These are phyloP conservation scores for Acipenser transmontanus DNA, from an alignment of 2,797 vertebrate species.

Conservation along the genomic window DNA sequence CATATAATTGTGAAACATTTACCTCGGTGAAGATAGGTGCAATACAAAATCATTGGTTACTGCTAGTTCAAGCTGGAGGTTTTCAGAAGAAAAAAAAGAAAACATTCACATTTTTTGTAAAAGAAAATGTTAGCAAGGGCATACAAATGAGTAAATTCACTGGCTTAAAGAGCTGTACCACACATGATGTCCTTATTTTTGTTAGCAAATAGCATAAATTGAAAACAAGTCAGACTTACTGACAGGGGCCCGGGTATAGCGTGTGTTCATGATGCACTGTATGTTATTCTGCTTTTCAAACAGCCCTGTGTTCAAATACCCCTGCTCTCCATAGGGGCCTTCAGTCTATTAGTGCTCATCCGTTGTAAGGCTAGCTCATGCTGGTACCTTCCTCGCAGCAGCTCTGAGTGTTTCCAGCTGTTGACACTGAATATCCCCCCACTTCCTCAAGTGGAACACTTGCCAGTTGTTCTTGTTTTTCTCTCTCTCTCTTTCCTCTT, in stretches of 20 bases:
- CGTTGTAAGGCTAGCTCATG: slow-evolving; percentile 30
- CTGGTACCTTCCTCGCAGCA: neutral
- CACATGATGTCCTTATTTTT: neutral
- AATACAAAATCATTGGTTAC: no score
- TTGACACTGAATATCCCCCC: slow-evolving; percentile 18
- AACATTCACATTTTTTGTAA: no score
- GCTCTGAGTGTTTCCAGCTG: slow-evolving; percentile 16
- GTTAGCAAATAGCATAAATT: slow-evolving; percentile 5
- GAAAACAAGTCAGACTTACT: slow-evolving; percentile 3
- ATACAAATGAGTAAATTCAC: no score
- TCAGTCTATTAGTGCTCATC: slow-evolving; percentile 22
- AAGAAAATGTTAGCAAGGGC: no score
- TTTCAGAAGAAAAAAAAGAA: no score
- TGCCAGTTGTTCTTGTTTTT: slow-evolving; percentile 27
- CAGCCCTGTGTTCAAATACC: neutral
- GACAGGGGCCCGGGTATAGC: slow-evolving; percentile 19
- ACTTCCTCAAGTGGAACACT: slow-evolving; percentile 6
- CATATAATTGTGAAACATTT: no score
- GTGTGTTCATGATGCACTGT: slow-evolving; percentile 13
- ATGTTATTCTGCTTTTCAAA: slow-evolving; percentile 37
- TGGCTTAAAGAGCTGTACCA: neutral
- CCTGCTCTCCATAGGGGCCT: slow-evolving; percentile 27
- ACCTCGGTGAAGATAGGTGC: no score
- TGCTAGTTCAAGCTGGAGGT: no score
- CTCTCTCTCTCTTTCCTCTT: slow-evolving; percentile 17